phyloP scores from a whole-genome alignment of 2,797 vertebrate species.

The Phoxinus dragarum region DNA sequence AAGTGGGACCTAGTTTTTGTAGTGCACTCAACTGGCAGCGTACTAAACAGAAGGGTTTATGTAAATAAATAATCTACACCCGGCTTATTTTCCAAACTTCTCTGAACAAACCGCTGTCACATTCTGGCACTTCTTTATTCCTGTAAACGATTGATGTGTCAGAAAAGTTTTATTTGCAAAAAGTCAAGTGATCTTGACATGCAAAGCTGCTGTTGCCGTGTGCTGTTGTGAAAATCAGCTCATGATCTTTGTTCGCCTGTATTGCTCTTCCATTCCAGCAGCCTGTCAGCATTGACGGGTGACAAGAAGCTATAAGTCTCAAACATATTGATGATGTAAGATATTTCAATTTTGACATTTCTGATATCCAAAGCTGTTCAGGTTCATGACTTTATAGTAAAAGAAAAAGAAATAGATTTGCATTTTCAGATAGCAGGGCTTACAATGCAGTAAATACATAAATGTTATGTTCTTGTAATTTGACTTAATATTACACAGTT shows the following conservation, averaged over 20 bases:
- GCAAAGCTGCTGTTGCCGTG: neutral
- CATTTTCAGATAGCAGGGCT: neutral
- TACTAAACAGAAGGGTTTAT: neutral
- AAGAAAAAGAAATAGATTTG: neutral
- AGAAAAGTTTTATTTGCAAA: conserved; percentile 39
- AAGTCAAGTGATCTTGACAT: conserved; percentile 38
- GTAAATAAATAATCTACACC: conserved; percentile 11
- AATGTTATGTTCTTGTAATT: neutral
- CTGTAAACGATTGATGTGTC: conserved; percentile 38
- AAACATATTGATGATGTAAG: conserved; percentile 25
- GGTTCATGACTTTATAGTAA: conserved; percentile 7
- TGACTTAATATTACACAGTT: neutral
- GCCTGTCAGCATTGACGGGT: neutral
- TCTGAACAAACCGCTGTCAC: conserved; percentile 9
- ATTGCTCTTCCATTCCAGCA: neutral
- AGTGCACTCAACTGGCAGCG: neutral
- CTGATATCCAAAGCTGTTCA: neutral
- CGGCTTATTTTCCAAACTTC: conserved; percentile 13
- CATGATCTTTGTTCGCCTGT: neutral
- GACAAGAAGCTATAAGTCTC: neutral
- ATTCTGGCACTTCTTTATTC: conserved; percentile 22
- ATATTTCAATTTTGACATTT: conserved; percentile 9
- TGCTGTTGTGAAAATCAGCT: neutral
- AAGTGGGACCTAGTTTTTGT: neutral
- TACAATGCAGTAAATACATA: neutral